These are phyloP conservation scores for Motacilla alba DNA, from an alignment of 2,113 vertebrate genomes.

Conservation along the genomic window DNA sequence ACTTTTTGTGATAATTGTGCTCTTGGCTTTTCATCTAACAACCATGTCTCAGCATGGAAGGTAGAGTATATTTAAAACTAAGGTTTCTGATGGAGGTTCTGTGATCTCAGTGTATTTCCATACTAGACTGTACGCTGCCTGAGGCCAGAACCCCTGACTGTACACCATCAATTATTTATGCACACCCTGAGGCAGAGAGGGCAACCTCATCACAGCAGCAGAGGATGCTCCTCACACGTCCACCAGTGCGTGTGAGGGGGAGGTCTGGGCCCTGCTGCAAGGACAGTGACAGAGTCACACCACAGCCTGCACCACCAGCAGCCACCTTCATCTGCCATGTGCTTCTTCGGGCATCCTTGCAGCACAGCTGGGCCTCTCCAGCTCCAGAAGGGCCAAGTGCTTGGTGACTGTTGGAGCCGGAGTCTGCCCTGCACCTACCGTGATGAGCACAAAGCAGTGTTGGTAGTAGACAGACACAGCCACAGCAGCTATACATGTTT, in stretches of 20 bases:
- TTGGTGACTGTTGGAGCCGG: neutral
- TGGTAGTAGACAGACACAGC: neutral
- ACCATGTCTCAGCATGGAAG: neutral
- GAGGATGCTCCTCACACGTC: neutral
- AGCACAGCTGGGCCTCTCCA: neutral
- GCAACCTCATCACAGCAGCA: neutral
- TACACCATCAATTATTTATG: neutral
- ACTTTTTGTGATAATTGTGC: neutral
- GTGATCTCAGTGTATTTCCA: neutral
- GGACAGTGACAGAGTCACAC: neutral
- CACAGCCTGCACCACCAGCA: neutral
- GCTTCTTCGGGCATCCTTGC: neutral
- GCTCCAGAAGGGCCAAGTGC: neutral
- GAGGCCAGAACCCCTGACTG: neutral
- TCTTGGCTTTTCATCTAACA: neutral
- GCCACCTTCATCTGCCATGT: neutral
- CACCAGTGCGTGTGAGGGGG: fast-evolving
- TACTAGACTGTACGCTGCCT: neutral
- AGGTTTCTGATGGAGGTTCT: neutral
- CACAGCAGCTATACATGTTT: neutral
- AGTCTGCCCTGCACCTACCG: neutral
- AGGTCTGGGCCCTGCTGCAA: neutral
- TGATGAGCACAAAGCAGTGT: neutral
- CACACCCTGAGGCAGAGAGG: neutral
- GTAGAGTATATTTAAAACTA: neutral